Evolutionary conservation across 2,888 invertebrate genomes (phyloP).

Genomic region (Melolontha melolontha): DNA sequence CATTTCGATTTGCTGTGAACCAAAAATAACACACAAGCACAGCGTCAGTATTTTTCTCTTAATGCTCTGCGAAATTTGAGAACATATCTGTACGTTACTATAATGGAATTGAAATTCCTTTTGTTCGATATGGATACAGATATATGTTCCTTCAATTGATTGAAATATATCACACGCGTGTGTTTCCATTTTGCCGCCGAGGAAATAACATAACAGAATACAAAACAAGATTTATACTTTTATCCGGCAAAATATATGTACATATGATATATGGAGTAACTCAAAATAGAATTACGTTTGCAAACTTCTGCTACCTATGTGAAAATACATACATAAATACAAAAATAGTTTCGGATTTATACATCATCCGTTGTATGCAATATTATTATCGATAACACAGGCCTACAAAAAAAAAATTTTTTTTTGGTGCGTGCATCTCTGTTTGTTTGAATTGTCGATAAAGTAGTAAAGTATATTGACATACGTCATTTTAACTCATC

Average conservation of each 20-base stretch:
- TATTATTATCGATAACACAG: too few species aligned
- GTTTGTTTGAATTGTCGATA: too few species aligned
- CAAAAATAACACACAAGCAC: conserved; percentile 5
- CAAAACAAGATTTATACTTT: conserved; percentile 25
- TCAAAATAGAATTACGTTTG: too few species aligned
- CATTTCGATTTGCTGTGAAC: background rate
- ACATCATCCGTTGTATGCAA: too few species aligned
- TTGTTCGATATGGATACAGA: conserved; percentile 21
- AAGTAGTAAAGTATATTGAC: too few species aligned
- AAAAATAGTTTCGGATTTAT: too few species aligned
- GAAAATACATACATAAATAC: too few species aligned
- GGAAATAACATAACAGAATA: conserved; percentile 23
- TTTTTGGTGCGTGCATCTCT: too few species aligned
- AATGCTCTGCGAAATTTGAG: conserved; percentile 24
- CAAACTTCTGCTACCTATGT: too few species aligned
- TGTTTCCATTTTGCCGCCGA: background rate
- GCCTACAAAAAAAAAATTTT: too few species aligned
- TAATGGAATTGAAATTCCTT: conserved; percentile 37
- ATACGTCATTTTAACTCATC: too few species aligned
- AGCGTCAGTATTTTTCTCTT: background rate
- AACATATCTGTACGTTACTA: conserved; percentile 24
- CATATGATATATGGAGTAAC: background rate
- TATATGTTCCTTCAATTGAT: conserved; percentile 22
- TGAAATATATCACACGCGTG: conserved; percentile 23
- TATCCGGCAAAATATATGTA: conserved; percentile 12